These are phyloP conservation scores for Selenia dentaria DNA, from an alignment of 2,888 invertebrate species.

Conservation along the genomic window DNA sequence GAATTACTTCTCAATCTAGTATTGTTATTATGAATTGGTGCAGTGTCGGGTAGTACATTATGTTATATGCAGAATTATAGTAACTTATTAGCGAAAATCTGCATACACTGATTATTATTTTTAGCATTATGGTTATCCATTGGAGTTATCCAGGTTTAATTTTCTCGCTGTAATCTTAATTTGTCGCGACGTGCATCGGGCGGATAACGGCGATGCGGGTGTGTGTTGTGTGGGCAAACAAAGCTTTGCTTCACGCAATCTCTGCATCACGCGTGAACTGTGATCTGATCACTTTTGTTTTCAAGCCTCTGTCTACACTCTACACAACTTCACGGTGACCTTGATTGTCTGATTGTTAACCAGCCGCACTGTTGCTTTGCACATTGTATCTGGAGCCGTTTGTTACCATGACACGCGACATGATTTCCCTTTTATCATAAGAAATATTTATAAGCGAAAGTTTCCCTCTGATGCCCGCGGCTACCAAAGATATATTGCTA, in stretches of 20 bases:
- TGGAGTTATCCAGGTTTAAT: no score
- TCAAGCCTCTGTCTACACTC: constrained; percentile 24
- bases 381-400: constrained; percentile 14
- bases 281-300: constrained; percentile 76
- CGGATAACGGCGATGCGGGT: no score
- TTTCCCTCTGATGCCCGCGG: constrained; percentile 42
- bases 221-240: no score
- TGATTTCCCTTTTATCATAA: constrained; percentile 72
- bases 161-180: no score
- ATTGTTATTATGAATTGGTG: no score
- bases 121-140: no score
- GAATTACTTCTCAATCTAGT: no score
- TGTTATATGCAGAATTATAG: no score
- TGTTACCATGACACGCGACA: constrained; percentile 32
- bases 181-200: no score
- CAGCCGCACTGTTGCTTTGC: constrained; percentile 55
- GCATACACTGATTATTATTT: no score
- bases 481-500: constrained; percentile 45
- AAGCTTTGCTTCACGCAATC: constrained; percentile 55
- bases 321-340: constrained; percentile 49
- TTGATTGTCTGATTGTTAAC: constrained; percentile 70
- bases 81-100: no score
- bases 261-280: constrained; percentile 51
- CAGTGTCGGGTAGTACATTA: no score
- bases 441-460: constrained; percentile 68